Evolutionary conservation across 1,140 invertebrate genomes (phyloP).

Genomic region (Asobara japonica): DNA sequence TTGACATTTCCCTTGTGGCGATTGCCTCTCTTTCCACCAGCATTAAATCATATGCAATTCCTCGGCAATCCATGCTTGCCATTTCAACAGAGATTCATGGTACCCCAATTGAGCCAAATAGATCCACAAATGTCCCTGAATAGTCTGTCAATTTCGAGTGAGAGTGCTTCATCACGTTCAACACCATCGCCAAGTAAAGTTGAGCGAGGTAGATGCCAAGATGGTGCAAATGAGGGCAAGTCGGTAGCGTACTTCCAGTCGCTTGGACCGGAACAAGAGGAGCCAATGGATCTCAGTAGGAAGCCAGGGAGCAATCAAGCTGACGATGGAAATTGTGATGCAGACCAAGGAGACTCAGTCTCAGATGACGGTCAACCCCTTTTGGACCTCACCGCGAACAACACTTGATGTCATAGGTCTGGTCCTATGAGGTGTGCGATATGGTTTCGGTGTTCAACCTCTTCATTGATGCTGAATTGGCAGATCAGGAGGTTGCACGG

Average conservation of each 20-base stretch:
- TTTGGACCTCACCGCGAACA: no score
- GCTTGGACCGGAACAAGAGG: constrained; percentile 68
- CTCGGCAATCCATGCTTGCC: constrained; percentile 59
- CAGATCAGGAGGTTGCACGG: no score
- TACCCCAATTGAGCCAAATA: constrained; percentile 58
- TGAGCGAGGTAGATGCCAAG: not conserved
- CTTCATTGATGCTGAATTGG: no score
- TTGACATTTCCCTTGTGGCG: constrained; percentile 59
- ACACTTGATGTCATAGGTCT: no score
- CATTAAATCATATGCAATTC: constrained; percentile 58
- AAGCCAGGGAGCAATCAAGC: no score
- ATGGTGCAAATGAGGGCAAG: constrained; percentile 49
- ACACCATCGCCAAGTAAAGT: constrained; percentile 54
- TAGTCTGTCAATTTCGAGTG: constrained; percentile 55
- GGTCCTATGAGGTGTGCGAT: no score
- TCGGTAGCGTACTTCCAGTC: constrained; percentile 57
- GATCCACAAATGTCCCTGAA: constrained; percentile 46
- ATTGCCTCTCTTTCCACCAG: constrained; percentile 56
- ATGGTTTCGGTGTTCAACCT: no score
- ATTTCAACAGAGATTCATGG: constrained; percentile 58
- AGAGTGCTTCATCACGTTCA: constrained; percentile 55
- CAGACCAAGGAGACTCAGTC: no score
- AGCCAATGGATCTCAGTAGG: constrained; percentile 81
- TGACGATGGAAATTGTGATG: no score
- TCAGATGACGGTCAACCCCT: no score